These are phyloP conservation scores for Drosophila mulleri DNA, from an alignment of 2,888 invertebrate genomes.

Conservation along the genomic window DNA sequence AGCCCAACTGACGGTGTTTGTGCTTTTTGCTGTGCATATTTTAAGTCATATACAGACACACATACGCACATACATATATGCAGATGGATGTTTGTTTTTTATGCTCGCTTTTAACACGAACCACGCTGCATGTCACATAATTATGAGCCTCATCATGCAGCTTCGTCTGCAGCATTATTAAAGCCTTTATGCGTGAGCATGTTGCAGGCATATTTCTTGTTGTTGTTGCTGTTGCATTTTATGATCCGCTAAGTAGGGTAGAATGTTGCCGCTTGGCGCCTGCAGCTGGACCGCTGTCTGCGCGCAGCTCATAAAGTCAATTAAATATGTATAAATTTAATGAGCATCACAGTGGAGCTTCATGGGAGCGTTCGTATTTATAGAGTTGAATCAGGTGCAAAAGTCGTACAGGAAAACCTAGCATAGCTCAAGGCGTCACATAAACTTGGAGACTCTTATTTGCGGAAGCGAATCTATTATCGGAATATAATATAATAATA, in stretches of 20 bases:
- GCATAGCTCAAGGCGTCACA: slow-evolving; percentile 7
- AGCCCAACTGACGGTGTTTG: not conserved
- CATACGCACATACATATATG: slow-evolving; percentile 16
- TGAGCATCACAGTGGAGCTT: slow-evolving; percentile 56
- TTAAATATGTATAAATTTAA: slow-evolving; percentile 80
- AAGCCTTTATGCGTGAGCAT: slow-evolving; percentile 73
- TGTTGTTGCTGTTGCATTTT: slow-evolving; percentile 44
- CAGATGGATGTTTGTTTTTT: slow-evolving; percentile 46
- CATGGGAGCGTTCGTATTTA: slow-evolving; percentile 49
- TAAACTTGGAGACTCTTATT: not conserved
- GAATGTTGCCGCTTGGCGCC: slow-evolving; percentile 59
- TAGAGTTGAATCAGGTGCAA: slow-evolving; percentile 31
- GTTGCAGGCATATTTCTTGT: slow-evolving; percentile 35
- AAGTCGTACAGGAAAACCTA: slow-evolving; percentile 1
- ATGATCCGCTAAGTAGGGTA: slow-evolving; percentile 73
- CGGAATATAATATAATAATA: too few relatives aligned
- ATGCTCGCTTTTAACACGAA: slow-evolving; percentile 49
- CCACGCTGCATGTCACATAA: slow-evolving; percentile 68
- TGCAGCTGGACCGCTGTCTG: slow-evolving; percentile 30
- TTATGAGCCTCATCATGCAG: slow-evolving; percentile 70
- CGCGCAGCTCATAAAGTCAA: slow-evolving; percentile 74
- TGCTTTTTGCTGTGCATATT: slow-evolving; percentile 11
- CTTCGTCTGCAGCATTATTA: slow-evolving; percentile 62
- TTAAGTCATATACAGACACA: not conserved
- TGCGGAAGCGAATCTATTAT: too few relatives aligned